These are phyloP conservation scores for Psittacula echo DNA, from an alignment of 2,797 vertebrate species.

Conservation along the genomic window DNA sequence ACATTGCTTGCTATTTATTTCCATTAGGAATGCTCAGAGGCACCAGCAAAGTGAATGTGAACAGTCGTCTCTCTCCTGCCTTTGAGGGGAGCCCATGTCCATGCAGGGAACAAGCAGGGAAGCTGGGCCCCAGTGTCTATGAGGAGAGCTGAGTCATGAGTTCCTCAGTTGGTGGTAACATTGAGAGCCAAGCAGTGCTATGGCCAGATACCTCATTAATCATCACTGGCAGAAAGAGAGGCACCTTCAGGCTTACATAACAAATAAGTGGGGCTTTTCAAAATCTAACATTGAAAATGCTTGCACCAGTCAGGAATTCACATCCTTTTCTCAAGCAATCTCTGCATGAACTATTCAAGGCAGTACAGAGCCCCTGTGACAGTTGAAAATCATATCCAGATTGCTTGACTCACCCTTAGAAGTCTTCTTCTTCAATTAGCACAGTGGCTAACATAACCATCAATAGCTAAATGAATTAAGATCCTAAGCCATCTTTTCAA, in stretches of 20 bases:
- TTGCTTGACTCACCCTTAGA: neutral
- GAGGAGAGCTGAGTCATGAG: neutral
- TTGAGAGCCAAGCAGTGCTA: neutral
- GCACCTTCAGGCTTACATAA: neutral
- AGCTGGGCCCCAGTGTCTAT: neutral
- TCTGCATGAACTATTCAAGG: neutral
- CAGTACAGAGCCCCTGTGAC: neutral
- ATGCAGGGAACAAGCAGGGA: neutral
- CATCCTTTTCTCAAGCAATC: neutral
- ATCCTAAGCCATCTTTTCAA: neutral
- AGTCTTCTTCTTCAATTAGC: neutral
- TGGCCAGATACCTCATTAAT: neutral
- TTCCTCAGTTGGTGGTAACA: neutral
- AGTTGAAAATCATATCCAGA: neutral
- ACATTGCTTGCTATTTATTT: neutral
- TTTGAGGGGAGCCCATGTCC: neutral
- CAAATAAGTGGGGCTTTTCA: neutral
- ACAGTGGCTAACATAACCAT: neutral
- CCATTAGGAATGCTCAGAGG: neutral
- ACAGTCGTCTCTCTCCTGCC: neutral
- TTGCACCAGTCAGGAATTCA: neutral
- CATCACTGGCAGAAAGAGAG: neutral
- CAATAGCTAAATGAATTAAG: neutral
- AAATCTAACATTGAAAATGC: neutral
- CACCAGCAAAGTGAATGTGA: neutral